Evolutionary conservation across 2,888 invertebrate genomes (phyloP).

Genomic region (Camptogramma bilineatum): DNA sequence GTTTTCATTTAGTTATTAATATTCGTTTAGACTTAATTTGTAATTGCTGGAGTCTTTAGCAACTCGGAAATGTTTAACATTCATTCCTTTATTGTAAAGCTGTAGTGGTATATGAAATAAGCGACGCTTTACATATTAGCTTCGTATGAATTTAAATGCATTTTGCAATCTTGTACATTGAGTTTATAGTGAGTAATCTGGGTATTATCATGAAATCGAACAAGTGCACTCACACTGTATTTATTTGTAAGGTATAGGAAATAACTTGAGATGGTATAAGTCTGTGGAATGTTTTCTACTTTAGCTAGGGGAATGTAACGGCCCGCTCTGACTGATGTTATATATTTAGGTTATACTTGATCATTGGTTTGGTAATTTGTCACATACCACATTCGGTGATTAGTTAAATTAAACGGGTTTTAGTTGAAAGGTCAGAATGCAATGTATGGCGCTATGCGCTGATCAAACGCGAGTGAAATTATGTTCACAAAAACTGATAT

Average conservation of each 20-base stretch:
- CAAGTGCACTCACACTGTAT: conserved; percentile 68
- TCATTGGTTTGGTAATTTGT: conserved; percentile 57
- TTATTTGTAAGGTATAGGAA: conserved; percentile 45
- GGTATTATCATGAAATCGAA: conserved; percentile 74
- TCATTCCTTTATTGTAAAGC: conserved; percentile 47
- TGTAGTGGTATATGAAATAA: conserved; percentile 45
- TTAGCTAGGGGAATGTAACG: conserved; percentile 66
- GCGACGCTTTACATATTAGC: conserved; percentile 46
- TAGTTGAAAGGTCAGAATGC: conserved; percentile 24
- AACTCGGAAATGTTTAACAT: conserved; percentile 25
- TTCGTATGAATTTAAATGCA: conserved; percentile 64
- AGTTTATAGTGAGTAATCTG: conserved; percentile 67
- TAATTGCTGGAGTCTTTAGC: conserved; percentile 11
- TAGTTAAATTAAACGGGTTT: conserved; percentile 30
- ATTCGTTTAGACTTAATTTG: conserved; percentile 4
- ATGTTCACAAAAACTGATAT: neutral
- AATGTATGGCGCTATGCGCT: conserved; percentile 22
- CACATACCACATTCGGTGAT: conserved; percentile 23
- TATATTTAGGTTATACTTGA: conserved; percentile 71
- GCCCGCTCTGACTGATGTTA: conserved; percentile 80
- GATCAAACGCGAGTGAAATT: conserved; percentile 8
- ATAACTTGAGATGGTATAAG: conserved; percentile 36
- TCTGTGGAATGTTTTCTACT: conserved; percentile 50
- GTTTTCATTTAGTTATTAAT: neutral
- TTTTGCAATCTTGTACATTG: conserved; percentile 66